Evolutionary conservation across 2,797 vertebrate species (phyloP).

Genomic region (Pelochelys cantorii): DNA sequence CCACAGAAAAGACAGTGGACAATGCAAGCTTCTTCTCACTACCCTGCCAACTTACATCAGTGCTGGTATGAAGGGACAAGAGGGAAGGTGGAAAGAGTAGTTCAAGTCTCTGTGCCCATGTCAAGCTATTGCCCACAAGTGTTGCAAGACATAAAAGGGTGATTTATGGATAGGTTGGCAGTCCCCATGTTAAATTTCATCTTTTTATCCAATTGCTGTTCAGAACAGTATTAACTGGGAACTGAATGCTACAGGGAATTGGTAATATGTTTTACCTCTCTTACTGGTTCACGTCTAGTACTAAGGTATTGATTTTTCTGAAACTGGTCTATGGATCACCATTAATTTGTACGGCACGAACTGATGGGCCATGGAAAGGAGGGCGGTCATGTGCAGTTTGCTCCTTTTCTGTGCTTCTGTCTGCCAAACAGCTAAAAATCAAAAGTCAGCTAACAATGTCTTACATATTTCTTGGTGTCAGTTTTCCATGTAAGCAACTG

Average conservation of each 20-base stretch:
- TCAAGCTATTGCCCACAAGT: neutral
- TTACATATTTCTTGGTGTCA: neutral
- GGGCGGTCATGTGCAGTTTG: neutral
- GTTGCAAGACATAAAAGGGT: neutral
- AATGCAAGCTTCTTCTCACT: neutral
- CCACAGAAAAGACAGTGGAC: neutral
- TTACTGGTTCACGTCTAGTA: neutral
- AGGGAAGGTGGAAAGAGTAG: neutral
- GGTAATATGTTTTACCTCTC: neutral
- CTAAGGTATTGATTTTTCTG: neutral
- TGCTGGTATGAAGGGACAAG: neutral
- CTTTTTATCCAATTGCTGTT: neutral
- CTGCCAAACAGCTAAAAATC: neutral
- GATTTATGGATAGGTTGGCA: neutral
- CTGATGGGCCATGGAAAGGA: neutral
- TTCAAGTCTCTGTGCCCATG: neutral
- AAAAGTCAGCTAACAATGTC: neutral
- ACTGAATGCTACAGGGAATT: neutral
- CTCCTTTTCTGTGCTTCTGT: neutral
- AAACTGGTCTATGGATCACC: neutral
- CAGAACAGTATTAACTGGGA: conserved; percentile 2
- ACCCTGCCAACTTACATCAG: neutral
- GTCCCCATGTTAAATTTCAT: neutral
- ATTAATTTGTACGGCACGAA: neutral
- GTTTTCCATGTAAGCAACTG: neutral